Evolutionary conservation across 35 echinoderm and acorn worm species (phyloP).

Genomic region (Ophioderma brevispina): DNA sequence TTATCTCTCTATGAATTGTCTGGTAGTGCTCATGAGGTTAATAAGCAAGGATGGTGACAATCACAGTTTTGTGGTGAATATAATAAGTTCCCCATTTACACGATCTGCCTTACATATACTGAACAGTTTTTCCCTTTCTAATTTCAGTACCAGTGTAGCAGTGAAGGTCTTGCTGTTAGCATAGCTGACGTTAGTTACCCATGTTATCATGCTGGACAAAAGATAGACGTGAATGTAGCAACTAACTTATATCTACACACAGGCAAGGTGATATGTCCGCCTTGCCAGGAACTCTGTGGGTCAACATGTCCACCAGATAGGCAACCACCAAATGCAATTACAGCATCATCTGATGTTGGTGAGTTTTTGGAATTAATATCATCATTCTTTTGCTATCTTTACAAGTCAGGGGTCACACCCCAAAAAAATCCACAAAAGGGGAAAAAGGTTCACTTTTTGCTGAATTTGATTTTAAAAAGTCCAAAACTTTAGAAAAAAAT

Average conservation of each 20-base stretch:
- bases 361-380: no score
- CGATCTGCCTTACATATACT: not conserved
- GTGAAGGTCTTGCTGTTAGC: slow-evolving; percentile 60
- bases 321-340: not conserved
- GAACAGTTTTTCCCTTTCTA: not conserved
- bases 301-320: slow-evolving; percentile 24
- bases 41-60: no score
- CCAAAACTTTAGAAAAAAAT: no score
- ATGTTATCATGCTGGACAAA: slow-evolving; percentile 45
- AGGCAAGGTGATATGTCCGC: slow-evolving; percentile 66
- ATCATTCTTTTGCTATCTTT: no score
- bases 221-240: slow-evolving; percentile 43
- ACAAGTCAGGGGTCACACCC: no score
- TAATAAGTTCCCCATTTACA: not conserved
- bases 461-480: no score
- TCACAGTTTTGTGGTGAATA: no score
- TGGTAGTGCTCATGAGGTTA: not conserved
- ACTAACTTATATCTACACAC: slow-evolving; percentile 57
- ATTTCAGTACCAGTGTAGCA: slow-evolving; percentile 59
- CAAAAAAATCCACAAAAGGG: no score
- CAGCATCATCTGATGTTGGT: not conserved
- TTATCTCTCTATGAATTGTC: not conserved
- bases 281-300: slow-evolving; percentile 70
- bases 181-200: slow-evolving; percentile 64
- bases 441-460: no score